Conservation (phyloP, 2,797 vertebrate genomes). For the Cyprinella venusta region DNA sequence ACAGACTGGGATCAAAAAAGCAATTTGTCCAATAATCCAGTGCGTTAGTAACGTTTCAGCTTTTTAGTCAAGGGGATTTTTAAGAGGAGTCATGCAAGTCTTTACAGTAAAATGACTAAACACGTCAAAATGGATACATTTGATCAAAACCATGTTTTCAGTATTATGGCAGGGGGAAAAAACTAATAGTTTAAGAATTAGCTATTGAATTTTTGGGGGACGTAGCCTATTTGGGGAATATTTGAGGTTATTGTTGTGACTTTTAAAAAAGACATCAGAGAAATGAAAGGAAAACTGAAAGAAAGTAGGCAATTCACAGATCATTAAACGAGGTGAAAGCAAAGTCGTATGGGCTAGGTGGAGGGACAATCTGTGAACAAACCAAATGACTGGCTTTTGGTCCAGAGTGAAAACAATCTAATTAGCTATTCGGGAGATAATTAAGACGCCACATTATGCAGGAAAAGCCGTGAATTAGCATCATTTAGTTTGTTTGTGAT, state of each 20-base stretch:
- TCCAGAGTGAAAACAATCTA: background rate
- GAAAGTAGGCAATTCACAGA: background rate
- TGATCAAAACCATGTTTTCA: background rate
- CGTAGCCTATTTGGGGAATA: background rate
- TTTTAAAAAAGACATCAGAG: background rate
- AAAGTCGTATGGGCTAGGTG: background rate
- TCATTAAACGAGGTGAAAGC: background rate
- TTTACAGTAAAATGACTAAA: constrained; percentile 11
- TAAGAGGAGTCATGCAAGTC: constrained; percentile 2
- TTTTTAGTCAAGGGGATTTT: constrained; percentile 31
- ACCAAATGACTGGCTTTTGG: background rate
- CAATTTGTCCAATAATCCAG: constrained; percentile 28
- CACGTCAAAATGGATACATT: background rate
- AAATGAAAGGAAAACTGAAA: background rate
- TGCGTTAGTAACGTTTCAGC: constrained; percentile 2
- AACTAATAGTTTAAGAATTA: background rate
- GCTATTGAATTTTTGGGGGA: background rate
- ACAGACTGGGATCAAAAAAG: constrained; percentile 35
- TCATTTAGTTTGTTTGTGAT: constrained; percentile 1
- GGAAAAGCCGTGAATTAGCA: background rate
- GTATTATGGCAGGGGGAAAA: background rate
- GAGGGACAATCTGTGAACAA: background rate
- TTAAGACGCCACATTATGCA: background rate
- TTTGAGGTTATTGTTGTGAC: background rate
- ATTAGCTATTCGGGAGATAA: constrained; percentile 19